phyloP scores from a whole-genome alignment of 2,113 vertebrate species.

The Tympanuchus pallidicinctus region DNA sequence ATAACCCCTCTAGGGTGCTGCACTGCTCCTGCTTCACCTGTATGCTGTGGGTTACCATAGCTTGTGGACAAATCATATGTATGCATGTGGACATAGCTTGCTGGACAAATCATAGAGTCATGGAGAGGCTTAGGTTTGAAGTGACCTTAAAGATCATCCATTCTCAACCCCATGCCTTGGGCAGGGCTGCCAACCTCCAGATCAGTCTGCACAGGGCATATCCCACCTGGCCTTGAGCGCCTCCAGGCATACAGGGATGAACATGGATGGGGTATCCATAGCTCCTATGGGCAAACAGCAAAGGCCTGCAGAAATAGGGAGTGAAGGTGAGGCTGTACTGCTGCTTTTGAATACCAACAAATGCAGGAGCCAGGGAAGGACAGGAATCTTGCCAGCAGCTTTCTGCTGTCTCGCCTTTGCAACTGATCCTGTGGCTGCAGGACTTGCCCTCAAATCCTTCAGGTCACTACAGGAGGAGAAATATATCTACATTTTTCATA shows the following conservation, averaged over 20 bases:
- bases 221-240: too few relatives aligned
- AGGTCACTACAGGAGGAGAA: not conserved
- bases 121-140: too few relatives aligned
- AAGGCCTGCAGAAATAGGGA: not conserved
- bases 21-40: not conserved
- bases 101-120: too few relatives aligned
- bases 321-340: not conserved
- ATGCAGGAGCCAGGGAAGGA: not conserved
- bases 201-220: too few relatives aligned
- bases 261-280: too few relatives aligned
- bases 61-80: not conserved
- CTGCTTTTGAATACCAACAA: not conserved
- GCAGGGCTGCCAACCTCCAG: too few relatives aligned
- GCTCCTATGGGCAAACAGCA: not conserved
- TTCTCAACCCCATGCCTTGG: too few relatives aligned
- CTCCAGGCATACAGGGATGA: too few relatives aligned
- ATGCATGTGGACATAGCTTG: not conserved
- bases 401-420: not conserved
- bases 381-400: not conserved
- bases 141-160: too few relatives aligned
- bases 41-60: not conserved
- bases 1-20: not conserved
- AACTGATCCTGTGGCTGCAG: not conserved
- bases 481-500: not conserved
- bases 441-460: not conserved